Evolutionary conservation across 1,140 invertebrate genomes (phyloP).

Genomic region (Polyergus mexicanus): DNA sequence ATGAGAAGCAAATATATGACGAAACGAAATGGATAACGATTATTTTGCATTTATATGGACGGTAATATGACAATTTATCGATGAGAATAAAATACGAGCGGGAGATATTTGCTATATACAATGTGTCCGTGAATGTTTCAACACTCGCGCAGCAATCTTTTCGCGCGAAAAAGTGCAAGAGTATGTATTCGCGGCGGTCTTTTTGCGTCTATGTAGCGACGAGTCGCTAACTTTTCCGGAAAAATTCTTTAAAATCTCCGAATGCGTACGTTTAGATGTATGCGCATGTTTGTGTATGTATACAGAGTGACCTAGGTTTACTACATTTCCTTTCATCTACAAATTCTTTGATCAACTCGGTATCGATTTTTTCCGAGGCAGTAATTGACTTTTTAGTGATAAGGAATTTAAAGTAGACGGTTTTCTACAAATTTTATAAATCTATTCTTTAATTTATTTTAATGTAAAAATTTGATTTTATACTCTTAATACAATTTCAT

Average conservation of each 20-base stretch:
- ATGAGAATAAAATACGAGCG: slow-evolving; percentile 31
- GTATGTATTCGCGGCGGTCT: neutral
- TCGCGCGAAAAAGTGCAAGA: slow-evolving; percentile 54
- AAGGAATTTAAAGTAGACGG: neutral
- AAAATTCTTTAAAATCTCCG: slow-evolving; percentile 63
- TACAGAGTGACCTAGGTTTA: slow-evolving; percentile 26
- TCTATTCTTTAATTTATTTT: neutral
- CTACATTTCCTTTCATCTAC: slow-evolving; percentile 15
- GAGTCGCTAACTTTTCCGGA: slow-evolving; percentile 59
- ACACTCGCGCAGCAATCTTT: slow-evolving; percentile 41
- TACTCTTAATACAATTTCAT: neutral
- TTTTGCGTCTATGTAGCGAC: slow-evolving; percentile 54
- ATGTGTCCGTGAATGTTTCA: slow-evolving; percentile 30
- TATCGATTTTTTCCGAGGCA: neutral
- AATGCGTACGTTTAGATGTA: slow-evolving; percentile 38
- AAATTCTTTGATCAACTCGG: slow-evolving; percentile 32
- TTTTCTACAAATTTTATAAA: slow-evolving; percentile 5
- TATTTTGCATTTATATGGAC: too few relatives aligned
- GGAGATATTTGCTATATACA: slow-evolving; percentile 10
- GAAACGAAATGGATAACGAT: neutral
- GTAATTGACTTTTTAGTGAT: neutral
- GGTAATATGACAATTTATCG: neutral
- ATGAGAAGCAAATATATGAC: neutral
- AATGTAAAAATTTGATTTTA: slow-evolving; percentile 4
- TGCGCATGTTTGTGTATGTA: neutral